Evolutionary conservation across 2,888 invertebrate species (phyloP), one percentile per base, ranked within the genome.

Genomic region (Heteromurus nitidus): DNA sequence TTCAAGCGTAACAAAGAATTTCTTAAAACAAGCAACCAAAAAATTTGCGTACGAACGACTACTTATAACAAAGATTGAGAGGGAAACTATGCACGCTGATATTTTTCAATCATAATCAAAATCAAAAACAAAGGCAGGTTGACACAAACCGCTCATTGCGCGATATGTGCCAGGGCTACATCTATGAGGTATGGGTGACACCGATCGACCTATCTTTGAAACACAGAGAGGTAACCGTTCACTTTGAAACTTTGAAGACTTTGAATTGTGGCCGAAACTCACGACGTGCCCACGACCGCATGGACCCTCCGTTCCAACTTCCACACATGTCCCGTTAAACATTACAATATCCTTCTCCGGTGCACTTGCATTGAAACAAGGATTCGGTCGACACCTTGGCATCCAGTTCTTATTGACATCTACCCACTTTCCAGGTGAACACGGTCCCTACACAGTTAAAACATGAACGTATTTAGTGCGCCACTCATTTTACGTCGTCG

Each of bases 41-140:
- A n/a, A n/a, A n/a, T n/a, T n/a, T n/a, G n/a, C n/a, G n/a, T n/a
- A n/a, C n/a, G n/a, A n/a, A n/a, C n/a, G n/a, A n/a, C n/a, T n/a
- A n/a, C n/a, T n/a, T n/a, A n/a, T n/a, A n/a, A n/a, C n/a, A n/a
- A n/a, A n/a, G n/a, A n/a, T n/a, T n/a, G n/a, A n/a, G n/a, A n/a
- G n/a, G n/a, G n/a, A 36, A 36, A 36, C 36, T 36, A 36, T 36
- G n/a, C n/a, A n/a, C n/a, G n/a, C n/a, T 36, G 36, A 13, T 13
- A 36, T 36, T 36, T 9, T 36, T 36, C 36, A 36, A 36, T 36
- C 36, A n/a, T n/a, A n/a, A n/a, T n/a, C n/a, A n/a, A 28, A 82
- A 24, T 83, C 83, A 68, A 80, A 80, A 30, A 80, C 83, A 74
- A 83, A 83, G 3, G 82, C 36, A 28, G 84, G 84, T 55, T 80